Conservation (phyloP, 2,113 vertebrate species). For the Peromyscus californicus region DNA sequence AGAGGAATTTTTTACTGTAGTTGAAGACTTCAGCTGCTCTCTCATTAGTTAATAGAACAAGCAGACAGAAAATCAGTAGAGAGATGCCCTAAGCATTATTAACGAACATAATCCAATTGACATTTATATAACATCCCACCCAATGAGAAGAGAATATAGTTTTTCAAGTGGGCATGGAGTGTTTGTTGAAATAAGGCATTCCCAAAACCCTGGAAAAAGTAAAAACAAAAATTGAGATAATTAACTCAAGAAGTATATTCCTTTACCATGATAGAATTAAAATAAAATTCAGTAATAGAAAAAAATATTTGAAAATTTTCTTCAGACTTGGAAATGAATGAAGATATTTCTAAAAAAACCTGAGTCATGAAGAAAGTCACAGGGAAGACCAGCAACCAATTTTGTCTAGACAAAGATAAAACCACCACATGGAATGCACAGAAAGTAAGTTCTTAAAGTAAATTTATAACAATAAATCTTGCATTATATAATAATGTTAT, state of each 20-base stretch:
- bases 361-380: neutral
- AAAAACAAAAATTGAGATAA: constrained; percentile 7
- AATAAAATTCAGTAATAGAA: constrained; percentile 18
- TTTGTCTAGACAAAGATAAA: constrained; percentile 48
- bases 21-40: constrained; percentile 3
- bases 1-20: constrained; percentile 32
- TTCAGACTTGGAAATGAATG: neutral
- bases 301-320: neutral
- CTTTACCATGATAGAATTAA: neutral
- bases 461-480: constrained; percentile 33
- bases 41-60: constrained; percentile 58
- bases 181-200: neutral
- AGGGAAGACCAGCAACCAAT: neutral
- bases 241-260: neutral
- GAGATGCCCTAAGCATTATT: neutral
- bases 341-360: neutral
- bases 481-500: neutral
- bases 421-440: neutral
- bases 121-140: neutral
- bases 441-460: constrained; percentile 26
- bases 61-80: constrained; percentile 30
- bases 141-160: constrained; percentile 6
- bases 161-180: neutral
- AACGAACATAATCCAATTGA: constrained; percentile 25
- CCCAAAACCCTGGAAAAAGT: neutral